Base-by-base conservation (phyloP, 2,113 vertebrate genomes). In the Thomomys bottae region DNA sequence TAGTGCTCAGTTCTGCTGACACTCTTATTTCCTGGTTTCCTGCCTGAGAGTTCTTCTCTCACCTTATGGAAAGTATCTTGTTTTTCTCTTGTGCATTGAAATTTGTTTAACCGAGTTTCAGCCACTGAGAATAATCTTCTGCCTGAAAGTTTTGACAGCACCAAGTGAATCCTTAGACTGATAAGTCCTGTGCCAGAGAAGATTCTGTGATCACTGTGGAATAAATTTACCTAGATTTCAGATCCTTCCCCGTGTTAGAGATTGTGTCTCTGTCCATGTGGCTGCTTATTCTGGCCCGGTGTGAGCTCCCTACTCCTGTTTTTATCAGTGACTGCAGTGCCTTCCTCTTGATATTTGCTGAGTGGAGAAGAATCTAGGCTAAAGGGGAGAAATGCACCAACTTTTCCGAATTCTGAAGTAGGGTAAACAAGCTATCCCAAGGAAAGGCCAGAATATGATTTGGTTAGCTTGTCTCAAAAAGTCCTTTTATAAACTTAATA, bases 391-490 rank as follows among this genome's bases (percentile, higher is more conserved):
- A 71, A 32, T 73, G 90, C 90, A 90, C 82, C 72, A 72, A 81
- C 40, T 92, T 96, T 93, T 83, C 77, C 28, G 18, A 77, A 84
- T 42, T 90, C 94, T 95, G 90, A 95, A 95, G 92, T 87, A 24
- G 15, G 32, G 90, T 96, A 96, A 97, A 95, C 79, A 64, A 79
- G 88, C 93, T 97, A 97, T 96, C 96, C 92, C 85, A 88, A 94
- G 96, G 96, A 97, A 97, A 92, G 94, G 96, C 90, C 87, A 95
- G 96, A 85, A 77, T 94, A 88, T 34, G 94, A 30, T 38, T 3
- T 95, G 85, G 49, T 17, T 17, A 54, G 49, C 45, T 54, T 54
- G 49, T 93, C 75, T 89, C 79, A 71, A 72, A 92, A 57, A 54
- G 17, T 54, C 82, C 95, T 63, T 32, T 89, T 90, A 40, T 93